phyloP scores from a whole-genome alignment of 2,888 invertebrate species.

The Agonopterix heracliana region DNA sequence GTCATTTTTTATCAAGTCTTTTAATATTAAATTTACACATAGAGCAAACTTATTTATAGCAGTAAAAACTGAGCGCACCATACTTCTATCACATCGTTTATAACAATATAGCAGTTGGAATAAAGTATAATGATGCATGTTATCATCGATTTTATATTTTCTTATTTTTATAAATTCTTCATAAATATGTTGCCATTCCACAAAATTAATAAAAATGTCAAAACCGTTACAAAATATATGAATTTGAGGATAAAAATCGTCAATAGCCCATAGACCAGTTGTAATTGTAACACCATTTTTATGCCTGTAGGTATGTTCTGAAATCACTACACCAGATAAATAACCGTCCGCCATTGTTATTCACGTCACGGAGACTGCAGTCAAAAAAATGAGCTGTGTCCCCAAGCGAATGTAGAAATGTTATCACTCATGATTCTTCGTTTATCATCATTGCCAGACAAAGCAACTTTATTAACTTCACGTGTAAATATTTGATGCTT shows the following conservation, averaged over 20 bases:
- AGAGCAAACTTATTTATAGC: background rate
- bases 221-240: constrained; percentile 9
- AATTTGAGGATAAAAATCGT: constrained; percentile 25
- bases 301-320: constrained; percentile 18
- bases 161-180: background rate
- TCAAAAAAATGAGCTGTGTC: constrained; percentile 7
- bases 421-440: background rate
- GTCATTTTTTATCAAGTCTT: no score
- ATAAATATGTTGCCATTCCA: background rate
- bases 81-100: background rate
- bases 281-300: constrained; percentile 21
- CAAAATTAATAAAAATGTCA: background rate
- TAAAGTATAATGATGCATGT: background rate
- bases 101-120: background rate
- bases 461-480: constrained; percentile 3
- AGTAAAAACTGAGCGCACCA: background rate
- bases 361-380: constrained; percentile 20
- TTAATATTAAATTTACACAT: background rate
- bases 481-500: constrained; percentile 3
- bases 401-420: constrained; percentile 4
- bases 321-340: constrained; percentile 7
- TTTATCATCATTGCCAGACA: constrained; percentile 6
- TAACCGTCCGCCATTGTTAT: constrained; percentile 7
- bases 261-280: constrained; percentile 21
- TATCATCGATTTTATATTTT: background rate